Conservation (phyloP, 1,140 invertebrate genomes). For the Eupristina koningsbergeri region DNA sequence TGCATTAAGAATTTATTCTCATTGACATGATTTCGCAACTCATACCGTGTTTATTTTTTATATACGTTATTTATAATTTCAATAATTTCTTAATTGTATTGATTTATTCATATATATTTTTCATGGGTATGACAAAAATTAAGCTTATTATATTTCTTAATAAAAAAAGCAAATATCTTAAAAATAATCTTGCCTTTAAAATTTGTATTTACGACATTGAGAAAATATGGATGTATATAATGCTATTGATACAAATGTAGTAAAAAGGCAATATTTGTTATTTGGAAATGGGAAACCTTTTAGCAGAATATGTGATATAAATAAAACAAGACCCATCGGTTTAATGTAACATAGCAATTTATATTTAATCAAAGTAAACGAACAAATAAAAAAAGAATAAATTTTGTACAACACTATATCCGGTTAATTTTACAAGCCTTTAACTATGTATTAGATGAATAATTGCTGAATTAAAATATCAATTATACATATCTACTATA, state of each 20-base stretch:
- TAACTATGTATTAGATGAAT: too few relatives aligned
- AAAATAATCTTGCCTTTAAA: constrained; percentile 34
- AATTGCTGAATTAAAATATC: too few relatives aligned
- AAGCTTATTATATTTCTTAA: neutral
- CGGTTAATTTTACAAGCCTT: too few relatives aligned
- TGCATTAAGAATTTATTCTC: too few relatives aligned
- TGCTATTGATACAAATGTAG: constrained; percentile 13
- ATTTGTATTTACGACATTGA: constrained; percentile 10
- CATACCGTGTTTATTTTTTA: too few relatives aligned
- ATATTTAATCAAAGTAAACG: neutral
- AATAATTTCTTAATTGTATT: neutral
- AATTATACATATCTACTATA: too few relatives aligned
- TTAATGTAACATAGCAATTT: neutral
- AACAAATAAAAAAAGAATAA: neutral
- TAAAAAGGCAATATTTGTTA: constrained; percentile 22
- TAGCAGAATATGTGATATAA: neutral
- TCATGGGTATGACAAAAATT: neutral
- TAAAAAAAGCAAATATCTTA: constrained; percentile 2
- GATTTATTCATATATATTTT: neutral
- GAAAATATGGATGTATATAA: neutral
- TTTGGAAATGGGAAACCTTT: constrained; percentile 11
- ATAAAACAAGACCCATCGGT: neutral
- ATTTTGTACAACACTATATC: too few relatives aligned
- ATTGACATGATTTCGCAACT: too few relatives aligned
- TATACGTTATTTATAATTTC: too few relatives aligned